Base-by-base conservation (phyloP, 2,797 vertebrate genomes). In the Strix occidentalis region DNA sequence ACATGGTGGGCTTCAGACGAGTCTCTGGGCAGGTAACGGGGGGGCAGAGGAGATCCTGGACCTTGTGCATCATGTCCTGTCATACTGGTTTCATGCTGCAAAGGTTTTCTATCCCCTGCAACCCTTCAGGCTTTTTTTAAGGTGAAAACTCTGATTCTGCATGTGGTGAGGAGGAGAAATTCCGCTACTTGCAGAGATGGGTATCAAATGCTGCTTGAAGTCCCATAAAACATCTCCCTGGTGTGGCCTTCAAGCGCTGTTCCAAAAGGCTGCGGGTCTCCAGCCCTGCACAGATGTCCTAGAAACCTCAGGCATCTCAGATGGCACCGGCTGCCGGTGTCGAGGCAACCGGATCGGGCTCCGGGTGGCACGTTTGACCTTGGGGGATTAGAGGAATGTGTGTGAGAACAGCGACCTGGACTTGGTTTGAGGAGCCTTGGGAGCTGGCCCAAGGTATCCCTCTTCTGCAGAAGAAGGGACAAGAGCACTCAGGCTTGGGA, bases 11-110 rank as follows among this genome's bases (percentile, higher is more conserved):
- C 23, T 70, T 45, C 58, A 41, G 68, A 39, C 3, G 35, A 41
- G 33, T 13, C 46, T 50, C 64, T 0, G 2, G 68, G 57, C 50
- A n/a, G 33, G 48, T 45, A 9, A 39, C 1, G 2, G 25, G 2
- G 8, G 24, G 6, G 4, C 3, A 17, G 13, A 77, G 60, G n/a
- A 57, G 60, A 78, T 33, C 71, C 14, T 68, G 56, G 78, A 29
- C 33, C 18, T 37, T 1, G 0, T 19, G 29, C 21, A 56, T n/a
- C 20, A 10, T 2, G 19, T 41, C 29, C 63, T 35, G 19, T 19
- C 65, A 11, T 10, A n/a, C 24, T 11, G 25, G 41, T 20, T 64
- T 21, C 6, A 3, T 10, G 50, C 25, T 31, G 31, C 63, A 7
- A 80, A 65, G 51, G 7, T 74, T 57, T 84, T 71, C 53, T 39